Percentiles rank a stretch among this genome's conserved stretches.
These are phyloP conservation scores for Bubalus kerabau DNA, from an alignment of 2,113 vertebrate genomes.

Conservation along the genomic window DNA sequence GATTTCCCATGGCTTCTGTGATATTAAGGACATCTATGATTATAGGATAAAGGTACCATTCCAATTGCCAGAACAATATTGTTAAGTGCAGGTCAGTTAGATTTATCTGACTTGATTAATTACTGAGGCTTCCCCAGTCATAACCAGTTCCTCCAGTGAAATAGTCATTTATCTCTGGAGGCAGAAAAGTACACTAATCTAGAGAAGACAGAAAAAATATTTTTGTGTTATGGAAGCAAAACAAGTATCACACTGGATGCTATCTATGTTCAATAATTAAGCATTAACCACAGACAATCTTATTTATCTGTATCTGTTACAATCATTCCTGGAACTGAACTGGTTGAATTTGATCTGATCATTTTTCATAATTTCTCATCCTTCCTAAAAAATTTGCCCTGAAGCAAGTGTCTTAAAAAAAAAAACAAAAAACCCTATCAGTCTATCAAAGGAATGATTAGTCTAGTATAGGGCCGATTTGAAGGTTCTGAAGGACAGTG, in stretches of 20 bases:
- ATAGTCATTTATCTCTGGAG: constrained; percentile 19
- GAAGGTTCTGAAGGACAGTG: constrained; percentile 30
- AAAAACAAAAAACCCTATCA: neutral
- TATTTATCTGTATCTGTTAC: constrained; percentile 20
- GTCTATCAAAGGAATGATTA: constrained; percentile 31
- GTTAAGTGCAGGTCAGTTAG: constrained; percentile 28
- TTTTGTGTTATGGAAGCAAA: constrained; percentile 5
- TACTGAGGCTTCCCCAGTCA: constrained; percentile 9
- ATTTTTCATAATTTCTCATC: constrained; percentile 40
- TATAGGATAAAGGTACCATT: constrained; percentile 9
- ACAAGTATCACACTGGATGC: neutral
- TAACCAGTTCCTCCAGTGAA: constrained; percentile 39
- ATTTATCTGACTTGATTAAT: constrained; percentile 37
- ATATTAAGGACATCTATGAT: neutral
- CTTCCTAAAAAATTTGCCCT: neutral
- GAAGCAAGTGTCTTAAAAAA: neutral
- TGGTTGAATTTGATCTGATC: constrained; percentile 5
- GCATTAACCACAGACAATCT: neutral
- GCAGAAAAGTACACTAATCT: constrained; percentile 32
- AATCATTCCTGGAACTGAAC: constrained; percentile 38
- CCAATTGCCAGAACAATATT: constrained; percentile 17
- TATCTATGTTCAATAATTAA: constrained; percentile 1
- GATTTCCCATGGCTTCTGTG: neutral
- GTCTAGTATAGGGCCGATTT: neutral
- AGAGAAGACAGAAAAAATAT: constrained; percentile 19